Base-by-base conservation (phyloP, 2,113 vertebrate genomes). In the Sclerurus mexicanus region DNA sequence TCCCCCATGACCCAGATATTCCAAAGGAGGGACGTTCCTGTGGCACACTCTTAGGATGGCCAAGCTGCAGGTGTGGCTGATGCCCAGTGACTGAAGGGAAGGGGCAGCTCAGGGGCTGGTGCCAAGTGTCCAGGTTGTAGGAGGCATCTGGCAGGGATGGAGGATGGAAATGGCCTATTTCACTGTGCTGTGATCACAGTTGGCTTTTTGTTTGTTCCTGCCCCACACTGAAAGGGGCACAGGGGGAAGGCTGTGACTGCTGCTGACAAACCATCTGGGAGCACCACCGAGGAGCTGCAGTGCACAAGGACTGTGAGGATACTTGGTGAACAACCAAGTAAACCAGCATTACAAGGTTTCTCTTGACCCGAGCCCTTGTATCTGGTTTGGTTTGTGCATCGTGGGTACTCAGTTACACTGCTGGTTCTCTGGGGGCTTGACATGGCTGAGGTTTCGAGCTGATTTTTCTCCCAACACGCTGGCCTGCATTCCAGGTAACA, bases 391-490 rank as follows among this genome's bases (percentile, higher is more conserved):
- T 69, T 82, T 3, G 0, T 47, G 46, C 17, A 68, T 35, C 9
- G 31, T 39, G 33, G 55, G 24, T 75, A 15, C 63, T 64, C 46
- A 56, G 4, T 72, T 88, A 31, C 16, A 19, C 37, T 25, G 37
- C 12, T 12, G 24, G 10, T 55, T 80, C 37, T 68, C 31, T 31
- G 33, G 49, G 60, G 40, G 7, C 19, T 56, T 83, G 12, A 56
- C 14, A 27, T 12, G 30, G 71, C 31, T 85, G 28, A 74, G 28
- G 25, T 42, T 46, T 78, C 60, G 35, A 87, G 49, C 58, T 82
- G 18, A 21, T 63, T n/a, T 75, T 30, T 8, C 12, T 20, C 68
- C 27, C 7, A 49, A 7, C 5, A 3, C 0, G 0, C 24, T 58
- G 21, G 10, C 21, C 62, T 63, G 31, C 52, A 62, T 59, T 44